Evolutionary conservation across 2,113 vertebrate species (phyloP).

Genomic region (Thunnus thynnus): DNA sequence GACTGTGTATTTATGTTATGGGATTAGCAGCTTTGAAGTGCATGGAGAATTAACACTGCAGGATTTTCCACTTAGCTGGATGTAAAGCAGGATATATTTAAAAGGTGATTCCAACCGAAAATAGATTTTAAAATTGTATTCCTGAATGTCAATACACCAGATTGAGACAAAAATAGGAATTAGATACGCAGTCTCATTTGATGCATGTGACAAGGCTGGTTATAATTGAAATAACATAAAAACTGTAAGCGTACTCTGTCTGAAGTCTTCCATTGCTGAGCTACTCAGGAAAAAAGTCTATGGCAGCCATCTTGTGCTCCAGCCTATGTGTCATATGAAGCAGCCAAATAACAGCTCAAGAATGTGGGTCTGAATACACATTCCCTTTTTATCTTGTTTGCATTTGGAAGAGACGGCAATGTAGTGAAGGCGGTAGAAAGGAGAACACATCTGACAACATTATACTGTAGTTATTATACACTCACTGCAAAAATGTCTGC

Average conservation of each 20-base stretch:
- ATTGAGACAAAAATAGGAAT: neutral
- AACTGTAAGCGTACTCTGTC: neutral
- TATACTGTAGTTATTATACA: neutral
- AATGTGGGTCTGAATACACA: conserved; percentile 12
- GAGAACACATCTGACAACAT: neutral
- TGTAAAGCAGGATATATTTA: neutral
- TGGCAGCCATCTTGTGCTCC: conserved; percentile 19
- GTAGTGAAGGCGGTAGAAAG: neutral
- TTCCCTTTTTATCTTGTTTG: conserved; percentile 9
- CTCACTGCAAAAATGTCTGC: neutral
- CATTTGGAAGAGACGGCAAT: neutral
- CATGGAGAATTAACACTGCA: conserved; percentile 3
- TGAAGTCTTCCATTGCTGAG: conserved; percentile 5
- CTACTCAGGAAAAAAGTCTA: neutral
- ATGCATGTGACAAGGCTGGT: neutral
- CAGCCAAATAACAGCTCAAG: conserved; percentile 27
- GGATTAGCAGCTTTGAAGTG: conserved; percentile 21
- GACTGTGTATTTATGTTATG: neutral
- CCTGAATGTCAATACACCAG: neutral
- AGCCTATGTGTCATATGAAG: conserved; percentile 27
- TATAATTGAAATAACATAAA: neutral
- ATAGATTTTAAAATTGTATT: neutral
- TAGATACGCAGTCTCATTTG: neutral
- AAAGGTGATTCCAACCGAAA: neutral
- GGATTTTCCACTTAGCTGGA: neutral